Conservation (phyloP, 2,888 invertebrate species). For the Cheilosia scutellata region DNA sequence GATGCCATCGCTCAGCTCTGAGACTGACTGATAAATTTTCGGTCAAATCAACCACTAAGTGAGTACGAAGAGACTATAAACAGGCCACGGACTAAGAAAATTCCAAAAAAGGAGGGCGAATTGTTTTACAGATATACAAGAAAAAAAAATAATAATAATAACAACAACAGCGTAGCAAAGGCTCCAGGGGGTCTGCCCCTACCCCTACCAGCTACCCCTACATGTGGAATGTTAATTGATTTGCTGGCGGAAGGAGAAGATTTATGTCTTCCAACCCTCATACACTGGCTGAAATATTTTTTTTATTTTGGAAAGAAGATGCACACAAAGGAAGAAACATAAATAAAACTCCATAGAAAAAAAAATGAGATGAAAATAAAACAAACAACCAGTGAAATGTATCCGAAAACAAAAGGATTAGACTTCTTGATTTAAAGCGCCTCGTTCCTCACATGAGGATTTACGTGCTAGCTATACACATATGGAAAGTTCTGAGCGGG, state of each 20-base stretch:
- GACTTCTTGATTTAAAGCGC: conserved; percentile 72
- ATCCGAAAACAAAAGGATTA: conserved; percentile 69
- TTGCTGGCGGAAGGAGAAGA: conserved; percentile 42
- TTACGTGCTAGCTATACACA: conserved; percentile 56
- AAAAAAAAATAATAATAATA: background rate
- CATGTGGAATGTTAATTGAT: conserved; percentile 72
- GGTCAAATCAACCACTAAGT: conserved; percentile 47
- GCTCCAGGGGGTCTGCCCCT: conserved; percentile 18
- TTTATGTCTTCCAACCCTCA: conserved; percentile 40
- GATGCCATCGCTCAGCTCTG: conserved; percentile 45
- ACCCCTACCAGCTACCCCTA: background rate
- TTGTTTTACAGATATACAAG: conserved; percentile 26
- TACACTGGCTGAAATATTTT: conserved; percentile 27
- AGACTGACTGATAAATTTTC: conserved; percentile 47
- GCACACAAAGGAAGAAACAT: conserved; percentile 47
- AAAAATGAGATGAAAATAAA: background rate
- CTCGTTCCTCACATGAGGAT: conserved; percentile 49
- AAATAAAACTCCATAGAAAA: conserved; percentile 42
- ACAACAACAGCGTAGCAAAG: background rate
- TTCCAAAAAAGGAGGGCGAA: conserved; percentile 24
- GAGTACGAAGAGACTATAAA: conserved; percentile 14
- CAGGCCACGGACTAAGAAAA: conserved; percentile 8
- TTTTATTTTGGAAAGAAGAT: conserved; percentile 21
- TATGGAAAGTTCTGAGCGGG: conserved; percentile 12
- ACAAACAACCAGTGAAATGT: conserved; percentile 45